Base-by-base conservation (phyloP, 2,797 vertebrate genomes). In the Macropodus opercularis region DNA sequence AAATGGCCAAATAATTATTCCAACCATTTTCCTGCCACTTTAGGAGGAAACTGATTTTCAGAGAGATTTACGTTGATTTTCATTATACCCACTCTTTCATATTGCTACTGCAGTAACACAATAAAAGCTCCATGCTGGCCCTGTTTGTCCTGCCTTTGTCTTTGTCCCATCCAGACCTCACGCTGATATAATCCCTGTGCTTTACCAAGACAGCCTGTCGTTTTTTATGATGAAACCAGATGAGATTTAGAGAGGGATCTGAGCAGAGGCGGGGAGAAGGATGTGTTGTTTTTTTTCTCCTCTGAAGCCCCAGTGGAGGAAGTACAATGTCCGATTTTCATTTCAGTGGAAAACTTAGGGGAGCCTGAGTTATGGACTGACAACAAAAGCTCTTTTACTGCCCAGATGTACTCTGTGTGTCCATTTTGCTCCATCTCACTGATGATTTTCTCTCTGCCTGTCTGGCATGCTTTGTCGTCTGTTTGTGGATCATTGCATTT, bases 221-320 rank as follows among this genome's bases (percentile, higher is more conserved):
- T 84, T 87, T 84, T 89, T 89, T 85, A 87, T 85, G 85, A 87
- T 75, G 65, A 73, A 84, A 77, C 76, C 73, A 77, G 79, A 85
- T 64, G 56, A 87, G 80, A 90, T 88, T 91, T 87, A 87, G 71
- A 75, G 81, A 84, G 49, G 73, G 72, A 85, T 80, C 67, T 72
- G 63, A 79, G 63, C 57, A 75, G 62, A 82, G 63, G 70, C 51
- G 63, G 52, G 36, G 73, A 75, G 72, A 82, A 40, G 63, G 68
- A 86, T 85, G 41, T n/a, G n/a, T n/a, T n/a, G 77, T 72, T 86
- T 79, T 82, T 54, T 67, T 66, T 63, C 39, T 71, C 60, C 72
- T 44, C 47, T 67, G 52, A 70, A 65, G 64, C 58, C 72, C 40
- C 56, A 55, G 47, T 4, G 3, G 69, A 77, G 70, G 64, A 85